Evolutionary conservation across 2,113 vertebrate genomes (phyloP).

Genomic region (Hippoglossus stenolepis): DNA sequence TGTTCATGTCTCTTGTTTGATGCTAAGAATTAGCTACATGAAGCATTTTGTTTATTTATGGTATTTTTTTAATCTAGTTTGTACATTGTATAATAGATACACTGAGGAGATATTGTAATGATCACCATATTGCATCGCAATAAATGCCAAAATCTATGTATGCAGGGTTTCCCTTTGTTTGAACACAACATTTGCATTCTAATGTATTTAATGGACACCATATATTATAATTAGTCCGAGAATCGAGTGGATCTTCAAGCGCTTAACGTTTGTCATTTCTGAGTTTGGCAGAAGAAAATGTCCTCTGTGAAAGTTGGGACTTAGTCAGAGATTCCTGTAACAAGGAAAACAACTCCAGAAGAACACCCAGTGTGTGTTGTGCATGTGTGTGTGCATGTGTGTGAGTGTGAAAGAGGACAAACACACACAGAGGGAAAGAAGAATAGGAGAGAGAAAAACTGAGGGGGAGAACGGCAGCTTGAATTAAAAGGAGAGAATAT

Average conservation of each 20-base stretch:
- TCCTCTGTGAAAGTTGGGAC: conserved; percentile 55
- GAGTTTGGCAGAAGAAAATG: conserved; percentile 51
- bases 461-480: conserved; percentile 13
- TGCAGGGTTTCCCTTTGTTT: conserved; percentile 38
- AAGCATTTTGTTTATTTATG: conserved; percentile 99
- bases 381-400: conserved; percentile 19
- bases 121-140: conserved; percentile 90
- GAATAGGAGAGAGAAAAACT: conserved; percentile 16
- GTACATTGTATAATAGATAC: conserved; percentile 97
- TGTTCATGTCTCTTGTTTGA: conserved; percentile 76
- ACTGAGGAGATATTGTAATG: conserved; percentile 86
- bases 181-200: conserved; percentile 3
- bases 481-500: conserved; percentile 61
- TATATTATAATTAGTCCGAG: conserved; percentile 1
- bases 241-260: not conserved
- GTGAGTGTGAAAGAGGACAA: conserved; percentile 46
- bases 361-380: conserved; percentile 48
- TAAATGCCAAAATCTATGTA: conserved; percentile 86
- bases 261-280: conserved; percentile 37
- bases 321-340: conserved; percentile 50
- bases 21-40: conserved; percentile 89
- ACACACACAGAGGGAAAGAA: conserved; percentile 18
- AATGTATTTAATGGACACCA: conserved; percentile 32
- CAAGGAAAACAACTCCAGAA: conserved; percentile 57
- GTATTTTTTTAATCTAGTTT: conserved; percentile 99